phyloP scores from a whole-genome alignment of 1,140 invertebrate species.

The Aradophagus sp. region DNA sequence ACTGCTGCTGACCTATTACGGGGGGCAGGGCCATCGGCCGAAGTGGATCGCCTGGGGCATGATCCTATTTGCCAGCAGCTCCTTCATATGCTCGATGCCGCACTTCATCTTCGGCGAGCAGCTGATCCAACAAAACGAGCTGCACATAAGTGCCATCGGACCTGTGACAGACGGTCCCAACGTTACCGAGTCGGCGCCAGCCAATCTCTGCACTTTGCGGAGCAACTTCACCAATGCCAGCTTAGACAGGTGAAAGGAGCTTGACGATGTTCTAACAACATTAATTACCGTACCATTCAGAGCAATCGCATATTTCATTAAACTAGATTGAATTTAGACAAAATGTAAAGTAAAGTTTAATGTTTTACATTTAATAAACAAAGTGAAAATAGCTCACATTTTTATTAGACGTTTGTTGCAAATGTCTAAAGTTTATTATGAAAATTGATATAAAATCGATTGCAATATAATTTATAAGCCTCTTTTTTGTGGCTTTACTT shows the following conservation, averaged over 20 bases:
- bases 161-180: constrained; percentile 57
- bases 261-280: neutral
- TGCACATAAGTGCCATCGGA: constrained; percentile 73
- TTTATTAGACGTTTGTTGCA: too few species aligned
- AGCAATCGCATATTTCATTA: neutral
- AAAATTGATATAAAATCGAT: too few species aligned
- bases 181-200: constrained; percentile 62
- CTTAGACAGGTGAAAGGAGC: constrained; percentile 58
- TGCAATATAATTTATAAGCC: too few species aligned
- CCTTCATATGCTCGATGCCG: constrained; percentile 89
- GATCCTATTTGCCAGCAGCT: constrained; percentile 89
- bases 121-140: constrained; percentile 80
- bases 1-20: constrained; percentile 93
- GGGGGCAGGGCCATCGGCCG: constrained; percentile 94
- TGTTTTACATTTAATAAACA: too few species aligned
- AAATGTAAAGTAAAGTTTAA: too few species aligned
- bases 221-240: constrained; percentile 59
- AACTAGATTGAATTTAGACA: neutral
- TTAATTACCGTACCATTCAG: too few species aligned
- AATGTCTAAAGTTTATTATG: too few species aligned
- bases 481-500: too few species aligned
- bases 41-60: constrained; percentile 96
- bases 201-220: constrained; percentile 70
- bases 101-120: constrained; percentile 87
- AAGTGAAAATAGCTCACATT: too few species aligned